Base-by-base conservation (phyloP, 1,140 invertebrate species). In the Amphibalanus amphitrite region DNA sequence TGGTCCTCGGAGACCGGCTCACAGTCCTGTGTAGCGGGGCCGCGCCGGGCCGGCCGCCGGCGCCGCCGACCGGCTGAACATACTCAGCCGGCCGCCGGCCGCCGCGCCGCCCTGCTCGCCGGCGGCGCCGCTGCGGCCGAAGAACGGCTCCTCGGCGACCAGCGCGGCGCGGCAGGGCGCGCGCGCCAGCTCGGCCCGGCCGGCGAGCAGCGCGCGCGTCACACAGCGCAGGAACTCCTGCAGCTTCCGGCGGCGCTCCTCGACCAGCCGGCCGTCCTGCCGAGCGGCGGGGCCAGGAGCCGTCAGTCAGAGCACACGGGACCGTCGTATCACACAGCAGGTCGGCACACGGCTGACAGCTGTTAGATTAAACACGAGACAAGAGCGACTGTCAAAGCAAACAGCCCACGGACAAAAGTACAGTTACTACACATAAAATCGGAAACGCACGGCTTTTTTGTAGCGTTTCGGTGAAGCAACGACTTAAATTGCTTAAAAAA, bases 181-280 rank as follows among this genome's bases (percentile, higher is more conserved):
- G 69, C 84, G 83, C 8, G 86, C 82, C 74, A 92, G 83, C 77
- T 88, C 86, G 3, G 87, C 83, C 77, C 90, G 85, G 76, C 87
- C 85, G 75, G 85, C 84, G 20, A 86, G 78, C 72, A 87, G 78
- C 74, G 84, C 84, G 75, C 88, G 86, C 70, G 93, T 83, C n/a
- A 93, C 82, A 78, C 86, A 84, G 67, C 90, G 83, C 68, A 95
- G 80, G 82, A 91, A 93, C 69, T 84, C 85, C 78, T 93, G 91
- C 67, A 95, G 81, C 69, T 86, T 84, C 74, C 85, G 82, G 29
- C 90, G 84, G 74, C 91, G 82, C 74, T 87, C 86, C 80, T 93
- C 90, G 29, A 94, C 91, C 77, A 93, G 84, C 76, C 86, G 85
- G 0, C 88, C 85, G 79, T 91, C 90, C 89, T 92, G 74, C 69